Base-by-base conservation (phyloP, 2,113 vertebrate genomes). In the Prionailurus bengalensis region DNA sequence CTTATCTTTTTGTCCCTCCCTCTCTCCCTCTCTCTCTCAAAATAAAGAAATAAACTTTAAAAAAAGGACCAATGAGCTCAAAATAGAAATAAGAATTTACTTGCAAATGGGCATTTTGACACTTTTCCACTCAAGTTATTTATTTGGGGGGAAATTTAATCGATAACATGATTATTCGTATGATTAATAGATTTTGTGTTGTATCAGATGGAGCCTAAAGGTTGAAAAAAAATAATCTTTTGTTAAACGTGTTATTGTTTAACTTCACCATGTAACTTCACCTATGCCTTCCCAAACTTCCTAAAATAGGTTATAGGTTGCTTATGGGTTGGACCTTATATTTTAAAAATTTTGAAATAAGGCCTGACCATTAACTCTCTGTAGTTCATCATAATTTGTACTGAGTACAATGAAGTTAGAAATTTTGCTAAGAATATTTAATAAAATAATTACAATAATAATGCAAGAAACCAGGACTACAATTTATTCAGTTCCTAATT, bases 81-180 rank as follows among this genome's bases (percentile, higher is more conserved):
- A 97, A 86, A 84, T 15, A 16, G 42, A 94, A 97, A 85, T 70
- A 93, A 82, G 7, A 11, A 25, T 53, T 53, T 17, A 48, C 84
- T 55, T 84, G 76, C 12, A 93, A 94, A 93, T 66, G 33, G 13
- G 11, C 5, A 81, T 68, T 96, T 96, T 94, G 58, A 70, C 31
- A 71, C 12, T 85, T 86, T 88, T 88, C n/a, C 17, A 58, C 42
- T 94, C 33, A 73, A 89, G 27, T 68, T 58, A 71, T 71, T 71
- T 94, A 80, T 73, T 96, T 71, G 33, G 71, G 53, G 61, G 51
- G 36, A 93, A 97, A 95, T 91, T 58, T 94, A 93, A 36, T 95
- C 29, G 45, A 79, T 94, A 71, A 61, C 33, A 87, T 68, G 65
- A 95, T 90, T 95, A 71, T 87, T 94, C 31, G 39, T 93, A 74